These are phyloP conservation scores for Gastrophysa polygoni DNA, from an alignment of 2,888 invertebrate genomes.

Conservation along the genomic window DNA sequence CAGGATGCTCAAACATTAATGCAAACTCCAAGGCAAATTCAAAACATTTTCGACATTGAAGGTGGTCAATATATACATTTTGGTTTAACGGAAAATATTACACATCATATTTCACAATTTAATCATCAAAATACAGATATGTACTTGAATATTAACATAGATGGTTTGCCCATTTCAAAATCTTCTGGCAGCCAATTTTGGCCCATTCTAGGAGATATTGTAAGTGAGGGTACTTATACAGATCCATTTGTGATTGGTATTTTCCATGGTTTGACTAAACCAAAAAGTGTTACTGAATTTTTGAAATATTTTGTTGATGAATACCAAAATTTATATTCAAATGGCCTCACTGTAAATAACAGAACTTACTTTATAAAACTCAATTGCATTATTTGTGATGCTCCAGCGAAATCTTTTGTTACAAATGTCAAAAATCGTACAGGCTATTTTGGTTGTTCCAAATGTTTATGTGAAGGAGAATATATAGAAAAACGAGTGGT, in stretches of 20 bases:
- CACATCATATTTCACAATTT: too few species aligned
- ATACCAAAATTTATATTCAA: slow-evolving; percentile 2
- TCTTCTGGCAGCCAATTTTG: slow-evolving; percentile 4
- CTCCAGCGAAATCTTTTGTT: slow-evolving; percentile 25
- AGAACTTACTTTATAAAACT: not conserved
- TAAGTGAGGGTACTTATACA: not conserved
- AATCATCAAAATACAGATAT: not conserved
- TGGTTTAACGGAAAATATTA: too few species aligned
- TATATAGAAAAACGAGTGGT: slow-evolving; percentile 16
- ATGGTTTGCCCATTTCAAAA: slow-evolving; percentile 4
- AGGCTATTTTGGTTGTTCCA: slow-evolving; percentile 26
- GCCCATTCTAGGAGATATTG: not conserved
- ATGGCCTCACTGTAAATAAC: not conserved
- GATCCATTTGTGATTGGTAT: not conserved
- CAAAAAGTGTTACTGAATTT: not conserved
- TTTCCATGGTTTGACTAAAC: slow-evolving; percentile 2
- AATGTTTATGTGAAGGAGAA: slow-evolving; percentile 15
- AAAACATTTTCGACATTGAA: too few species aligned
- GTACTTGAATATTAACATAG: slow-evolving; percentile 3
- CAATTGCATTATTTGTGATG: slow-evolving; percentile 22
- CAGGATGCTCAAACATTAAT: too few species aligned
- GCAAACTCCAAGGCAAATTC: too few species aligned
- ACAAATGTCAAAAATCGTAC: slow-evolving; percentile 23
- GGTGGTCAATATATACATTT: too few species aligned
- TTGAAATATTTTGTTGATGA: not conserved